A percentile compares a stretch with the other conserved stretches of the same genome.
phyloP scores from a whole-genome alignment of 2,113 vertebrate genomes.

The Nesoenas mayeri region DNA sequence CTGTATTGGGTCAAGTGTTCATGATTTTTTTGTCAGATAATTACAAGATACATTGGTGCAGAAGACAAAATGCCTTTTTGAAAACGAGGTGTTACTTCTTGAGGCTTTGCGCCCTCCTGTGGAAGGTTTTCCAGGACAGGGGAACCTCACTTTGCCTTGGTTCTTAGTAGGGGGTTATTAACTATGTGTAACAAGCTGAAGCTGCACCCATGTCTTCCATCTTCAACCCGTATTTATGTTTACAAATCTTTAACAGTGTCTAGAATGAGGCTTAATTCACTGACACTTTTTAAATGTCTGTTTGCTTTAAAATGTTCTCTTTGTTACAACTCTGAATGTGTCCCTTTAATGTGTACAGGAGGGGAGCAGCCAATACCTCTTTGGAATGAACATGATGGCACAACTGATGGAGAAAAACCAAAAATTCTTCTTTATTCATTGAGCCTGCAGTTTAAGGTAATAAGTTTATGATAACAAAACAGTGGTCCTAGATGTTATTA shows the following conservation, averaged over 20 bases:
- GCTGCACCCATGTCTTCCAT: background rate
- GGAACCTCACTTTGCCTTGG: fast-evolving
- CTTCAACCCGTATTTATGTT: background rate
- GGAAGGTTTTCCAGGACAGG: background rate
- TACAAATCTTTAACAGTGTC: background rate
- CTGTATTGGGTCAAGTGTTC: background rate
- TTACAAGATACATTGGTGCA: background rate
- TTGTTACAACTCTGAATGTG: background rate
- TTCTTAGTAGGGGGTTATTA: background rate
- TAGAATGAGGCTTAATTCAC: background rate
- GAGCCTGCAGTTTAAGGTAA: slow-evolving; percentile 96
- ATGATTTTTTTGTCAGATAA: background rate
- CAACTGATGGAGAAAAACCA: slow-evolving; percentile 94
- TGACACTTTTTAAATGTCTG: background rate
- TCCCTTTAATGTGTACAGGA: slow-evolving; percentile 72
- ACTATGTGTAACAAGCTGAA: background rate
- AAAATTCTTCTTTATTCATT: slow-evolving; percentile 97
- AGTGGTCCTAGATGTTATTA: background rate
- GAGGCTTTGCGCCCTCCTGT: background rate
- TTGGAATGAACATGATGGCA: slow-evolving; percentile 96
- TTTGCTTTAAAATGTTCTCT: background rate
- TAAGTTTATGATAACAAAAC: background rate
- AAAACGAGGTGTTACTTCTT: background rate
- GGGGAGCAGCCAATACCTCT: slow-evolving; percentile 97
- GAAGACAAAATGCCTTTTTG: background rate